A percentile compares a stretch with the other conserved stretches of the same genome.
These are phyloP conservation scores for Abramis brama DNA, from an alignment of 2,113 vertebrate genomes.

Conservation along the genomic window DNA sequence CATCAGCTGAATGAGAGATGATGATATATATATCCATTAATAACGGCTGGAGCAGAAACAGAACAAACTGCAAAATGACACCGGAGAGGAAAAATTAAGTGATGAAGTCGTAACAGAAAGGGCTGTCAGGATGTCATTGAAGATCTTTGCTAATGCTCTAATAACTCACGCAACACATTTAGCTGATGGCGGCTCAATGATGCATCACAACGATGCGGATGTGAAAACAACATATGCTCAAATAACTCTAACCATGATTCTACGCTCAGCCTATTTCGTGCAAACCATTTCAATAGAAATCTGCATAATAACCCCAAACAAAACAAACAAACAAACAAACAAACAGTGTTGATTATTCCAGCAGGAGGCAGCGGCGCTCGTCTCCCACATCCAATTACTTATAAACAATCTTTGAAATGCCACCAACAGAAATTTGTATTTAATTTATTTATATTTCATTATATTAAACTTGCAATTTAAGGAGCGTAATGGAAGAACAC, in stretches of 20 bases:
- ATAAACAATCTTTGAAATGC: neutral
- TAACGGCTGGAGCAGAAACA: neutral
- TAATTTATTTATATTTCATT: neutral
- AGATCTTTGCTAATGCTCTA: neutral
- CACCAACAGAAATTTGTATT: neutral
- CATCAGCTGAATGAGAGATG: neutral
- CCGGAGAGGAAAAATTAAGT: neutral
- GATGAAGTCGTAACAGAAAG: slow-evolving; percentile 2
- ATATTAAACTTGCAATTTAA: neutral
- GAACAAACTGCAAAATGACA: neutral
- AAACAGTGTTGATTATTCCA: slow-evolving; percentile 22
- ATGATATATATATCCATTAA: neutral
- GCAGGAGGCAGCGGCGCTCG: neutral
- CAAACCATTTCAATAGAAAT: neutral
- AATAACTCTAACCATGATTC: neutral
- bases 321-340: slow-evolving; percentile 22
- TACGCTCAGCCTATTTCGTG: neutral
- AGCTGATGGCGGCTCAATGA: neutral
- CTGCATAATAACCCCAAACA: neutral
- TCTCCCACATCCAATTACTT: neutral
- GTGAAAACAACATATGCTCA: slow-evolving; percentile 11
- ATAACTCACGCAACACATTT: neutral
- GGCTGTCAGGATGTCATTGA: neutral
- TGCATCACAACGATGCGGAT: neutral
- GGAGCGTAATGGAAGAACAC: too few relatives aligned